These are phyloP conservation scores for Himalopsyche japonica DNA, from an alignment of 2,888 invertebrate genomes.

Conservation along the genomic window DNA sequence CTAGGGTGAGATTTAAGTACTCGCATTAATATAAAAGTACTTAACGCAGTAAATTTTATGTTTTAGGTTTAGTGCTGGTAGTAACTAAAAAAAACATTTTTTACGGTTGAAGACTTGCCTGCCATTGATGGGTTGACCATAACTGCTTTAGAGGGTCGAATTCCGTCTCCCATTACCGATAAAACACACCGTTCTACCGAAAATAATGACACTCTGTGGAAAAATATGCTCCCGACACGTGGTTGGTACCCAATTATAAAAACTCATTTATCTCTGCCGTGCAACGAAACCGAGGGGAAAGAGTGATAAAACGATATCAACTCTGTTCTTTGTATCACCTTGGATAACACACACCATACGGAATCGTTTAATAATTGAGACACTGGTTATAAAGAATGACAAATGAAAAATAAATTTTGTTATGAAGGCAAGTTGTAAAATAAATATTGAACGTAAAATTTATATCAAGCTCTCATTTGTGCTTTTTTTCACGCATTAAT, in stretches of 20 bases:
- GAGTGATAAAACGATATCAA: slow-evolving; percentile 11
- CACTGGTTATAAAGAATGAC: no score
- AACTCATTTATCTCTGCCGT: slow-evolving; percentile 32
- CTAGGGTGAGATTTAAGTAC: not conserved
- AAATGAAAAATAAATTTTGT: no score
- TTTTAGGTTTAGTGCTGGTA: not conserved
- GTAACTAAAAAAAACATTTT: not conserved
- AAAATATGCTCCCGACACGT: slow-evolving; percentile 34
- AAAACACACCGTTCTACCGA: slow-evolving; percentile 23
- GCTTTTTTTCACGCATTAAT: no score
- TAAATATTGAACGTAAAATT: no score
- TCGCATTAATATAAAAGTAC: not conserved
- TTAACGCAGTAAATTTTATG: not conserved
- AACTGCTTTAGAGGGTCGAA: not conserved
- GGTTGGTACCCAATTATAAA: slow-evolving; percentile 37
- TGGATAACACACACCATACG: not conserved
- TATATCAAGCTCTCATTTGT: no score
- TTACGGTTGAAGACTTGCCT: not conserved
- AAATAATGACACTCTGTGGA: slow-evolving; percentile 25
- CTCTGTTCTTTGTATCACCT: not conserved
- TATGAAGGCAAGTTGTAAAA: no score
- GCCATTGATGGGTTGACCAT: not conserved
- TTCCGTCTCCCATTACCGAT: slow-evolving; percentile 9
- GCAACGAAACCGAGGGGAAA: not conserved
- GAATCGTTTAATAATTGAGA: no score